These are phyloP conservation scores for Andrena trimmerana DNA, from an alignment of 2,888 invertebrate species.

Conservation along the genomic window DNA sequence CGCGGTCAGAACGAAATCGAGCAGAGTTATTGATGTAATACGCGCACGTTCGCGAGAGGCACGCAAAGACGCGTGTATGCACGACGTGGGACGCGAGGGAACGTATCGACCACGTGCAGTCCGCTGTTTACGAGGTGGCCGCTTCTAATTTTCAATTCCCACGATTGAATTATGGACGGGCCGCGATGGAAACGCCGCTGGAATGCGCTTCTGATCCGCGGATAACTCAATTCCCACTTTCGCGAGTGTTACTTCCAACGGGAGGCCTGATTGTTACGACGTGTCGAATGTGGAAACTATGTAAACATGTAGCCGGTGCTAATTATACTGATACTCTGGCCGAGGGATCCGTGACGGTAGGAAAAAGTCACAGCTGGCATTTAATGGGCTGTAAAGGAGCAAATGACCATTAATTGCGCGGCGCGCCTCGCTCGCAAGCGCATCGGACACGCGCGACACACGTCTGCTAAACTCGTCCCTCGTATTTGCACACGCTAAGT, in stretches of 20 bases:
- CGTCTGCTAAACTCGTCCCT: slow-evolving; percentile 39
- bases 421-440: slow-evolving; percentile 52
- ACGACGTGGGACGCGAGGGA: slow-evolving; percentile 9
- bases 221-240: slow-evolving; percentile 54
- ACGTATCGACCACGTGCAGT: slow-evolving; percentile 42
- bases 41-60: neutral
- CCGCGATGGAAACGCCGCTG: slow-evolving; percentile 47
- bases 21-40: slow-evolving; percentile 16
- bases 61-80: neutral
- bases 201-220: slow-evolving; percentile 33
- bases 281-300: slow-evolving; percentile 16
- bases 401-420: slow-evolving; percentile 67
- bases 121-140: slow-evolving; percentile 51
- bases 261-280: slow-evolving; percentile 18
- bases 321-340: slow-evolving; percentile 49
- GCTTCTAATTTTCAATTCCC: slow-evolving; percentile 64
- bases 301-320: slow-evolving; percentile 17
- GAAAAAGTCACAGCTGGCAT: slow-evolving; percentile 59
- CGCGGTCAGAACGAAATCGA: slow-evolving; percentile 11
- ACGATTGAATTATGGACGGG: slow-evolving; percentile 59
- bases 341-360: slow-evolving; percentile 31
- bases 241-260: neutral
- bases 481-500: slow-evolving; percentile 53
- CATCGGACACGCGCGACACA: slow-evolving; percentile 50
- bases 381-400: slow-evolving; percentile 69